Base-by-base conservation (phyloP, 2,113 vertebrate genomes). In the Buteo buteo region DNA sequence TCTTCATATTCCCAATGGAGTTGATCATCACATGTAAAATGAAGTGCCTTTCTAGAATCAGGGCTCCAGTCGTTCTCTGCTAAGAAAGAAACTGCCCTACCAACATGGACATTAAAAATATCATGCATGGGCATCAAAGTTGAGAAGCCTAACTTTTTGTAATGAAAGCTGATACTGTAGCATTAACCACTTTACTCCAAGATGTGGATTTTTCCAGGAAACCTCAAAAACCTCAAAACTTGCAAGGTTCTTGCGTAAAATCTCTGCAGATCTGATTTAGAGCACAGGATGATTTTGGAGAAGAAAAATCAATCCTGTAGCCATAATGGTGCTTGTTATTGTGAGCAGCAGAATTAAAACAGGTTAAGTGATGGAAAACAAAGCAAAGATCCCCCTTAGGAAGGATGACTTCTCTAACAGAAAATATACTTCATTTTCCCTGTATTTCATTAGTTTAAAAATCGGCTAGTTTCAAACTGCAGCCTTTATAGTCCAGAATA, bases 91-190 rank as follows among this genome's bases (percentile, higher is more conserved):
- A 16, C 25, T 81, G 26, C 10, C 29, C 36, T 67, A 16, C 16
- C 34, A 52, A 40, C 10, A 14, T 0, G 3, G 10, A 40, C 42
- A 45, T 76, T 61, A 70, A 88, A 77, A 88, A 32, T 9, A 52
- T 29, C 11, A 28, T 0, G 0, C 24, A 7, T 28, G 5, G 8
- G 9, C 3, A 0, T 61, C 21, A 76, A 50, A 82, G 34, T 40
- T 26, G 34, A 74, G 62, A 81, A 61, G 8, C 13, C 24, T 73
- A 58, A 42, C 4, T 58, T 90, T 34, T 61, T 64, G 11, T 52
- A 58, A 69, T 38, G 38, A 69, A 86, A 69, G 38, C 19, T 47
- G 44, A 52, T 59, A 14, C 12, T 66, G 52, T 73, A 69, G 15
- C 24, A 36, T 58, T 58, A 91, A 61, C 21, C 10, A 58, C 16